Percentiles rank a stretch among this genome's conserved stretches.
Evolutionary conservation across 2,888 invertebrate species (phyloP).

Genomic region (Ctenicera cuprea): DNA sequence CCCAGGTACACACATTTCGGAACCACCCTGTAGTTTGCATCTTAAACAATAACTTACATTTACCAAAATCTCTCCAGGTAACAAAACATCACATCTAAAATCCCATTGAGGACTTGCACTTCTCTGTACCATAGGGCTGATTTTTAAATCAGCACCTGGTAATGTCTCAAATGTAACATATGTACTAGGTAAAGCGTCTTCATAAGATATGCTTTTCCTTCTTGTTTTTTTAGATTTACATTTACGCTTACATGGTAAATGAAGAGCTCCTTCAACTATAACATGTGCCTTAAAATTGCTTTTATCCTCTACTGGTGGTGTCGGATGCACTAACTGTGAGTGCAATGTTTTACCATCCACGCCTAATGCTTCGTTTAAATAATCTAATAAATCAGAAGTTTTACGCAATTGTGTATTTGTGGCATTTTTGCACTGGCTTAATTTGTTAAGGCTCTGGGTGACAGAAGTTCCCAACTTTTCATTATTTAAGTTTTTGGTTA

Average conservation of each 20-base stretch:
- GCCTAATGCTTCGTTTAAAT: conserved; percentile 67
- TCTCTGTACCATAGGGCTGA: conserved; percentile 74
- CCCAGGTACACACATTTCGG: too few species aligned
- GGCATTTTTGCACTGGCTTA: conserved; percentile 11
- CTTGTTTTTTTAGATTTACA: conserved; percentile 66
- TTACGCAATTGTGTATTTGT: conserved; percentile 57
- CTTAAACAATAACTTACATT: conserved; percentile 74
- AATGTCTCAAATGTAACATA: conserved; percentile 78
- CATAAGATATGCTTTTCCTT: conserved; percentile 62
- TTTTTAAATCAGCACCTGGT: conserved; percentile 63
- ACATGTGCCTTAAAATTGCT: conserved; percentile 73
- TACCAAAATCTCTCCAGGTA: conserved; percentile 73
- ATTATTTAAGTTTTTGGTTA: conserved; percentile 35
- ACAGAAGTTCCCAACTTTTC: conserved; percentile 17
- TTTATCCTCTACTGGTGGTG: conserved; percentile 20
- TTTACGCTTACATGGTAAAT: conserved; percentile 73
- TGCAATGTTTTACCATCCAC: conserved; percentile 50
- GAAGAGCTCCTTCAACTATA: conserved; percentile 76
- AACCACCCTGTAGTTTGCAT: too few species aligned
- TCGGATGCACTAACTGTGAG: neutral
- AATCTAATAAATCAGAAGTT: conserved; percentile 69
- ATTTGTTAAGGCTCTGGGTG: neutral
- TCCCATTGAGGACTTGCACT: conserved; percentile 76
- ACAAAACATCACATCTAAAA: conserved; percentile 73
- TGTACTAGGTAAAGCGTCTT: conserved; percentile 75